Base-by-base conservation (phyloP, 2,888 invertebrate genomes). In the Heliothis peltigera region DNA sequence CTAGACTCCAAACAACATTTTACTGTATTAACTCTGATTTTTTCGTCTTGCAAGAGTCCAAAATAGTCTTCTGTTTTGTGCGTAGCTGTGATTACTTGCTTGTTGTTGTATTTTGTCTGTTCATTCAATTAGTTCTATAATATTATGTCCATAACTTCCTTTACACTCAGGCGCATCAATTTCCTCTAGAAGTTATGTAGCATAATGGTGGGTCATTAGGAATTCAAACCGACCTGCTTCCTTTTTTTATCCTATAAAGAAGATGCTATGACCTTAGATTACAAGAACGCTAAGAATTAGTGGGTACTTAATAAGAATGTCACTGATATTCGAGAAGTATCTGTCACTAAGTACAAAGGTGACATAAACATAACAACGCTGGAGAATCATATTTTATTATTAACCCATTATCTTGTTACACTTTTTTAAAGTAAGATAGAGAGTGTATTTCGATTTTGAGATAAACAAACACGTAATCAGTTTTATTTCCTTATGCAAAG, bases 401-500 rank as follows among this genome's bases (percentile, higher is more conserved):
- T 53, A 64, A 54, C 44, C 10, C 35, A 15, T 8, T n/a, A 39
- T 44, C 10, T 18, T 12, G 39, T n/a, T 51, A 28, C 22, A 66
- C 25, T 28, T 39, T 35, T 15, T 49, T 32, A 5, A 22, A 19
- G 39, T 10, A 19, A 32, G 12, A 35, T 21, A 44, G 21, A 10
- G n/a, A 49, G 17, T 43, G 17, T 35, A 47, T 47, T 61, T 51
- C 21, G 47, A 55, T 60, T 57, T 62, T 69, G 21, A 66, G 78
- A 64, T 69, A 22, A 44, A 55, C 12, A 32, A n/a, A 35, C 12
- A 42, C 44, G 57, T 61, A 69, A 64, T 62, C 28, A 43, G 64
- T 75, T 62, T 67, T 58, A 51, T 72, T 72, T 69, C 72, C 57
- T 64, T 60, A 32, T 65, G 47, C 35, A 63, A 46, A 54, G 57